Percentiles rank a stretch among this genome's conserved stretches.
These are phyloP conservation scores for Drosophila tristis DNA, from an alignment of 1,140 invertebrate species.

Conservation along the genomic window DNA sequence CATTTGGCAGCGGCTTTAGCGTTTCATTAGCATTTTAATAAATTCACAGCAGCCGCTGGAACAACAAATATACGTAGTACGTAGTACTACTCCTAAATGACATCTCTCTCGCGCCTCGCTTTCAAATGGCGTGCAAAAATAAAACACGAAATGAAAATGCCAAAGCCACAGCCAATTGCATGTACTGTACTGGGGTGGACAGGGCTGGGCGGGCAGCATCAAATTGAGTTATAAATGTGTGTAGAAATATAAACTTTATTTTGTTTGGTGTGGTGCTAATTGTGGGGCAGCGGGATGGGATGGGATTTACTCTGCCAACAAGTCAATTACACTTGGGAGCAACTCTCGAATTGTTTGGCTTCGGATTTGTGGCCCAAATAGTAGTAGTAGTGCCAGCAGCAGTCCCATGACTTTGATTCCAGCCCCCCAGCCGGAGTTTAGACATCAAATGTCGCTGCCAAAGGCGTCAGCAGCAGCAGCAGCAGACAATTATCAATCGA, in stretches of 20 bases:
- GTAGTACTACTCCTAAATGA: conserved; percentile 9
- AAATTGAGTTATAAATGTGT: conserved; percentile 70
- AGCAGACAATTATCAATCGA: conserved; percentile 10
- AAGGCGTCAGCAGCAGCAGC: conserved; percentile 31
- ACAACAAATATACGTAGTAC: conserved; percentile 10
- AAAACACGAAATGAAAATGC: conserved; percentile 19
- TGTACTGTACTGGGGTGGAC: not conserved
- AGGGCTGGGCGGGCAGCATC: conserved; percentile 21
- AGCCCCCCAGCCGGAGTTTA: conserved; percentile 19
- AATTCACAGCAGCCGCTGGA: conserved; percentile 34
- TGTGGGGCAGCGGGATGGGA: conserved; percentile 46
- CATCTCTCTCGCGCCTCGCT: conserved; percentile 11
- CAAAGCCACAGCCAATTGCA: conserved; percentile 45
- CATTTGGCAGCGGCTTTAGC: conserved; percentile 40
- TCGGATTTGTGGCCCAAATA: conserved; percentile 1
- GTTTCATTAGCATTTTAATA: conserved; percentile 66
- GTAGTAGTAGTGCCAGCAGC: not conserved
- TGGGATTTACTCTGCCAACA: conserved; percentile 65
- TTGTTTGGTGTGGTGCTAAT: conserved; percentile 58
- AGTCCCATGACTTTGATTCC: conserved; percentile 73
- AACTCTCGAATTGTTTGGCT: conserved; percentile 21
- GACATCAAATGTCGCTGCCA: conserved; percentile 30
- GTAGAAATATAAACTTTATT: conserved; percentile 34
- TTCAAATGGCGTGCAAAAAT: conserved; percentile 35
- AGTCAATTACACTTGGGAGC: conserved; percentile 57